Evolutionary conservation across 2,797 vertebrate species (phyloP), one percentile per base, ranked within the genome.

Genomic region (Anolis apletophallus): DNA sequence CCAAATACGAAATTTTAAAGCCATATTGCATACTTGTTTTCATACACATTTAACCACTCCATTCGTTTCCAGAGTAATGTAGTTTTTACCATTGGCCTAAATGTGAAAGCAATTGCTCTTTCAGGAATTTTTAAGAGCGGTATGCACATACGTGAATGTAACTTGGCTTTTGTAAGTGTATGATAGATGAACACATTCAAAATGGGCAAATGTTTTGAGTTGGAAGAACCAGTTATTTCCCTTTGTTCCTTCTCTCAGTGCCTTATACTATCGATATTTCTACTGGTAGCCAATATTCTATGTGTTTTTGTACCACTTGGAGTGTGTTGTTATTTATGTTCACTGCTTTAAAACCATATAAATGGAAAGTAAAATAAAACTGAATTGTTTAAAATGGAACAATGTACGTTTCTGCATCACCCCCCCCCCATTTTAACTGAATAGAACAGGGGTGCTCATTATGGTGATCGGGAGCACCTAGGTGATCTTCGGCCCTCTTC

Each of bases 211-310:
- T 59, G 10, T 55, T 46, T 89, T 76, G 59, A 84, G 73, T 68
- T 81, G 74, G 46, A 86, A 72, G 46, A 84, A 16, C 82, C 84
- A 5, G 0, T n/a, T 0, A 1, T 89, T 88, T 69, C 3, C 78
- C 68, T 89, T 83, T 36, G 11, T 89, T 84, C 54, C 84, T 71
- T 84, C 74, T 83, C 72, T 81, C 90, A 89, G 95, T 94, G 95
- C 94, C 95, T 96, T 95, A 92, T 92, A 85, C 87, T 90, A 73
- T 88, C 90, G 87, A 91, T 83, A 80, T 90, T 92, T 93, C 40
- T 93, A 59, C 90, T 93, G 91, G 88, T 83, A 23, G 78, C n/a
- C 17, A 74, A 59, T 72, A 71, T 85, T 0, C 46, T 71, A 36
- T 80, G 50, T 88, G 85, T 74, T 87, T 83, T 3, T 9, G 81